Evolutionary conservation across 2,797 vertebrate genomes (phyloP).

Genomic region (Sparus aurata): DNA sequence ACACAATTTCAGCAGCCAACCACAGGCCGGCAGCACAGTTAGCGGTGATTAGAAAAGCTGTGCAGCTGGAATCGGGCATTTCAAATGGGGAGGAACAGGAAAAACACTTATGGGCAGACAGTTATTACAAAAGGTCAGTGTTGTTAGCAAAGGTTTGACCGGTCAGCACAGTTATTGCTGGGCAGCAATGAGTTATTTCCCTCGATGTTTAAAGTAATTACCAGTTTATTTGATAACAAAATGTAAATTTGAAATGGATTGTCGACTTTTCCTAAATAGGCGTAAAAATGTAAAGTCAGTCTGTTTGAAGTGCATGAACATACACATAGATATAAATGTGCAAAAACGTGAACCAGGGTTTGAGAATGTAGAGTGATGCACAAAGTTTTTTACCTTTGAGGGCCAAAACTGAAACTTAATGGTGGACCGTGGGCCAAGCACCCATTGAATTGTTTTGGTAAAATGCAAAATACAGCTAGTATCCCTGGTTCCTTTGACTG

Average conservation of each 20-base stretch:
- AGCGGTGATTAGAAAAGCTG: background rate
- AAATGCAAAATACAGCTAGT: too few relatives aligned
- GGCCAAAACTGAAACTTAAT: too few relatives aligned
- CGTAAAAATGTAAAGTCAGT: too few relatives aligned
- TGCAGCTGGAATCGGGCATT: background rate
- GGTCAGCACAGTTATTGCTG: background rate
- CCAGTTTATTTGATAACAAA: background rate
- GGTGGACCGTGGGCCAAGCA: too few relatives aligned
- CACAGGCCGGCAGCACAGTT: slow-evolving; percentile 1
- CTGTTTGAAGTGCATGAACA: background rate
- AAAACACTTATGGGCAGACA: background rate
- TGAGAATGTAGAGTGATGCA: background rate
- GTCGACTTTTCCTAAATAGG: too few relatives aligned
- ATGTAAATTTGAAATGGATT: background rate
- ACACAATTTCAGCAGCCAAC: slow-evolving; percentile 1
- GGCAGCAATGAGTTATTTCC: background rate
- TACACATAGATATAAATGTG: background rate
- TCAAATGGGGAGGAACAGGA: background rate
- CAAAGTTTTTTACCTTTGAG: background rate
- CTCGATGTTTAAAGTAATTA: background rate
- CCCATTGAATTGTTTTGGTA: too few relatives aligned
- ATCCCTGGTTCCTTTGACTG: too few relatives aligned
- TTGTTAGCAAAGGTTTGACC: background rate
- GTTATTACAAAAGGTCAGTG: background rate
- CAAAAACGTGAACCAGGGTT: background rate